Conservation (phyloP, 2,113 vertebrate genomes). For the Megalops atlanticus region DNA sequence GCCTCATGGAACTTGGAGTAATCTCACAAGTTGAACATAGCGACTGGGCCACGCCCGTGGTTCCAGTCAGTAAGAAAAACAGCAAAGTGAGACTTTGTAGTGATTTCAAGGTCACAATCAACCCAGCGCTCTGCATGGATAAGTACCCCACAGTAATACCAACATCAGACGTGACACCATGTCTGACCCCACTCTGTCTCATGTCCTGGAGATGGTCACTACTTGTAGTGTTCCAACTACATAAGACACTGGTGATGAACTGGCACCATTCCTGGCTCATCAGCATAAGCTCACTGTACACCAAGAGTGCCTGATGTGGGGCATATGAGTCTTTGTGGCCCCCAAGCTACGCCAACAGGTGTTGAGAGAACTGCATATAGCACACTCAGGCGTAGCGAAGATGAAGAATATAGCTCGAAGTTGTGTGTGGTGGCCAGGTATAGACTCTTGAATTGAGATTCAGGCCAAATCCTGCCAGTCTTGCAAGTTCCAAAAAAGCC, state of each 20-base stretch:
- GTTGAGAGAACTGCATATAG: conserved; percentile 2
- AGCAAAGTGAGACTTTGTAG: neutral
- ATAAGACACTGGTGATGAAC: neutral
- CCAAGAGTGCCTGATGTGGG: conserved; percentile 24
- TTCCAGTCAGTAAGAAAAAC: neutral
- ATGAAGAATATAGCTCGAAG: conserved; percentile 10
- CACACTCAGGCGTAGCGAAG: conserved; percentile 16
- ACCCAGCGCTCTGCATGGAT: conserved; percentile 2
- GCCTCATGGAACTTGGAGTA: neutral
- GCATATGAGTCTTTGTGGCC: conserved; percentile 11
- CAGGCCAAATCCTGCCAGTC: neutral
- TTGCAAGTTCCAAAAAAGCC: conserved; percentile 3
- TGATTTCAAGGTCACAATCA: conserved; percentile 4
- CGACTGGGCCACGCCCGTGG: conserved; percentile 14
- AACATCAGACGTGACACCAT: neutral
- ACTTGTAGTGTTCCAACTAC: neutral
- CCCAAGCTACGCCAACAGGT: neutral
- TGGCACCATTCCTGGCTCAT: neutral
- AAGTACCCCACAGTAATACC: neutral
- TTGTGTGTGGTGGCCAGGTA: conserved; percentile 17
- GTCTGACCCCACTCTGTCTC: neutral
- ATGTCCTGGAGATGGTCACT: conserved; percentile 10
- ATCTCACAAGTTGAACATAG: neutral
- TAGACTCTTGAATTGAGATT: neutral
- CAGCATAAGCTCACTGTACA: neutral